Evolutionary conservation across 1,140 invertebrate species (phyloP), one percentile per base, ranked within the genome.

Genomic region (Drosophila rhopaloa): DNA sequence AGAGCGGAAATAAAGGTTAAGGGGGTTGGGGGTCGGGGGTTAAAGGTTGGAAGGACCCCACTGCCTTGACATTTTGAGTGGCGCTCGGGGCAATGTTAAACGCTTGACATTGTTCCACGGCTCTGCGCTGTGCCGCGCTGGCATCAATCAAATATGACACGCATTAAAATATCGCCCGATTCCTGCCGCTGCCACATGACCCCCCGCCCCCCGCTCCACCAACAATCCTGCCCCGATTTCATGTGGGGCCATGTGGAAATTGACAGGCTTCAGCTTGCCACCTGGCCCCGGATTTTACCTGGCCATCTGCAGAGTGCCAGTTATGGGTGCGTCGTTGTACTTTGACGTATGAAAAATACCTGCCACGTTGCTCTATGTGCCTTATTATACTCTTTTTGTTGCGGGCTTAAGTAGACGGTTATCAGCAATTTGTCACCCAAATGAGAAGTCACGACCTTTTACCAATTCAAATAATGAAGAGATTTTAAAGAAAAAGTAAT

Each of bases 71-170:
- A 75, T 50, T 81, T 78, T 67, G 53, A 84, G 81, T 83, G 80
- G 58, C 80, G 80, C 80, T 79, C 59, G 60, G 80, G 80, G 80
- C 75, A 61, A 83, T 65, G 79, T 81, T 88, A 82, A 88, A 86
- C 83, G 86, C 82, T 88, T 86, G 82, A 86, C 79, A 88, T 86
- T 86, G 83, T 86, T 88, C 71, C 71, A 55, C 41, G 60, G 41
- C 46, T 61, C 54, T 32, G 29, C 38, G 29, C 40, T 43, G 57
- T 11, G 14, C 19, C 37, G 51, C 66, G 58, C 58, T 71, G 80
- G 77, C 84, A 89, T 89, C 84, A 89, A 89, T 89, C 84, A 89
- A 90, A 89, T 89, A 89, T 89, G 84, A 85, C 84, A 89, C 84
- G 85, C 84, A 89, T 90, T 89, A 84, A 89, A 72, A 88, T 78